Conservation (phyloP, 2,113 vertebrate species). For the Alethe castanea region DNA sequence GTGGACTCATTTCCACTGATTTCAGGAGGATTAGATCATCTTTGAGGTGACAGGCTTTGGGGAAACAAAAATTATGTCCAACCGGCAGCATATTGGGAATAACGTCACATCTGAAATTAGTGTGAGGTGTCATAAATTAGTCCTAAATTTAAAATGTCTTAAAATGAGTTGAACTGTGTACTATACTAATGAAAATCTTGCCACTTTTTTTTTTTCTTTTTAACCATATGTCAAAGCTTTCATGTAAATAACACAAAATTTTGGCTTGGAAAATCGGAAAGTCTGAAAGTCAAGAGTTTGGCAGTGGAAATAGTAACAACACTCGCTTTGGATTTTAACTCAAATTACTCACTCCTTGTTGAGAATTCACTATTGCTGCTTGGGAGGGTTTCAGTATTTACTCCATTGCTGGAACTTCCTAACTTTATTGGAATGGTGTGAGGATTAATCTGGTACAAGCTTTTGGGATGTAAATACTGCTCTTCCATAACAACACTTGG, state of each 20-base stretch:
- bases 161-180: not conserved
- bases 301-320: not conserved
- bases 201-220: not conserved
- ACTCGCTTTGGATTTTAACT: not conserved
- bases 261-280: not conserved
- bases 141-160: not conserved
- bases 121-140: not conserved
- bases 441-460: not conserved
- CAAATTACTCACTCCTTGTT: not conserved
- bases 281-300: not conserved
- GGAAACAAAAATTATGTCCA: not conserved
- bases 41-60: not conserved
- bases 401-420: not conserved
- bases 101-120: not conserved
- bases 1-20: not conserved
- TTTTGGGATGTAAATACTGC: not conserved
- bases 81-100: not conserved
- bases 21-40: not conserved
- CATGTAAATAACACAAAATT: not conserved
- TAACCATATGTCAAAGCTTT: not conserved
- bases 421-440: not conserved
- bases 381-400: not conserved
- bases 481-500: not conserved
- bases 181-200: not conserved
- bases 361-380: not conserved